These are phyloP conservation scores for Xiphydria camelus DNA, from an alignment of 2,888 invertebrate species.

Conservation along the genomic window DNA sequence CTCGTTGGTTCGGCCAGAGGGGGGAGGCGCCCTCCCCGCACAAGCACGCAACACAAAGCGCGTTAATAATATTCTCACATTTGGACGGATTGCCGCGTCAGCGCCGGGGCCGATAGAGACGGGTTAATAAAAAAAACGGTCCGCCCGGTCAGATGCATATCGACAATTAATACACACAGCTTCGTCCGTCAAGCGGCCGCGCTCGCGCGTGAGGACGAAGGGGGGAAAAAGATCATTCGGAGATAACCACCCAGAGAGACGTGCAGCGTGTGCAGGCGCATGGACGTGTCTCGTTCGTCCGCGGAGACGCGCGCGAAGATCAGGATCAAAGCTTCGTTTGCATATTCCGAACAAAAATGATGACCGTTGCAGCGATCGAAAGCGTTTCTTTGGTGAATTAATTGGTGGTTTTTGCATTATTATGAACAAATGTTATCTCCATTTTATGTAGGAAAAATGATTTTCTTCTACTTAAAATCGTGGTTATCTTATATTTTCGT, in stretches of 20 bases:
- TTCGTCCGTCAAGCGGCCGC: no score
- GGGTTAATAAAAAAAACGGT: slow-evolving; percentile 27
- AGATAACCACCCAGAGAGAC: slow-evolving; percentile 31
- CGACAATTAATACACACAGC: slow-evolving; percentile 35
- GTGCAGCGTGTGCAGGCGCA: slow-evolving; percentile 5
- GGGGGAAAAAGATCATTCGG: slow-evolving; percentile 21
- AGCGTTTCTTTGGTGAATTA: no score
- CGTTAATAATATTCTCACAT: slow-evolving; percentile 46
- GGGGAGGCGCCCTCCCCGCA: slow-evolving; percentile 7
- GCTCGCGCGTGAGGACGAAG: not conserved
- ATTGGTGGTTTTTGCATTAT: no score
- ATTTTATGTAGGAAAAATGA: no score
- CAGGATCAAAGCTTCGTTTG: not conserved
- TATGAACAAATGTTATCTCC: no score
- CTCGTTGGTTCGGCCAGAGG: not conserved
- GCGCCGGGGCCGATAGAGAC: slow-evolving; percentile 27
- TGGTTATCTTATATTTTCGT: no score
- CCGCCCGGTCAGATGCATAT: slow-evolving; percentile 29
- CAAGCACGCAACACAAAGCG: slow-evolving; percentile 20
- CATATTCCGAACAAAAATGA: no score
- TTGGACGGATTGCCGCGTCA: slow-evolving; percentile 38
- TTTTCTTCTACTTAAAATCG: no score
- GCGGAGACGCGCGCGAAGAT: not conserved
- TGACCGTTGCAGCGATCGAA: no score
- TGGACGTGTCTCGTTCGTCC: slow-evolving; percentile 1